phyloP scores from a whole-genome alignment of 2,797 vertebrate genomes.

The Acropternis orthonyx region DNA sequence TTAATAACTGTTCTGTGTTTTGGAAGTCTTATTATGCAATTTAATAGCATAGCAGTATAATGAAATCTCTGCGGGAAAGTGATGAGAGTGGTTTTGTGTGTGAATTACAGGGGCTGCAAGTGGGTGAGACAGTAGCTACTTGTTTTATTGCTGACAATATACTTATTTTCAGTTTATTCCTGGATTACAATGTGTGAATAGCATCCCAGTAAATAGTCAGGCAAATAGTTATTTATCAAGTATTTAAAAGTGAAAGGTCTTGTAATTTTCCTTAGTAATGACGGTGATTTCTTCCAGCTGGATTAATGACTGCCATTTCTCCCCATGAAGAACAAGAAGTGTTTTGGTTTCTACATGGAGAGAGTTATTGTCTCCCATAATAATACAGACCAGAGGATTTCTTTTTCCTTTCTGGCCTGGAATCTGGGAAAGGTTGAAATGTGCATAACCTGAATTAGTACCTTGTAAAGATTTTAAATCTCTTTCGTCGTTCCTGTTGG shows the following conservation, averaged over 20 bases:
- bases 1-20: not conserved
- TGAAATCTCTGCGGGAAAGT: not conserved
- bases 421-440: not conserved
- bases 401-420: not conserved
- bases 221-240: slow-evolving; percentile 51
- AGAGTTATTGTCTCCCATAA: slow-evolving; percentile 6
- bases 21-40: not conserved
- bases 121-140: slow-evolving; percentile 8
- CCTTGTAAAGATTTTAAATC: not conserved
- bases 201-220: slow-evolving; percentile 25
- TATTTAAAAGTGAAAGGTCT: slow-evolving; percentile 61
- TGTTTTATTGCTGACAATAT: slow-evolving; percentile 47
- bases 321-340: not conserved
- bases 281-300: slow-evolving; percentile 63
- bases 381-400: not conserved
- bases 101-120: slow-evolving; percentile 19
- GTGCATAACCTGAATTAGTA: slow-evolving; percentile 9
- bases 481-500: not conserved
- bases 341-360: slow-evolving; percentile 16
- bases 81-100: slow-evolving; percentile 17
- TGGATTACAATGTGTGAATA: slow-evolving; percentile 39
- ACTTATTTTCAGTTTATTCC: slow-evolving; percentile 49
- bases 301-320: slow-evolving; percentile 14
- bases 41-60: not conserved
- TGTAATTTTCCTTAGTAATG: slow-evolving; percentile 61